A percentile compares a stretch with the other conserved stretches of the same genome.
Conservation (phyloP, 2,113 vertebrate genomes). For the Pachyramphus minor region DNA sequence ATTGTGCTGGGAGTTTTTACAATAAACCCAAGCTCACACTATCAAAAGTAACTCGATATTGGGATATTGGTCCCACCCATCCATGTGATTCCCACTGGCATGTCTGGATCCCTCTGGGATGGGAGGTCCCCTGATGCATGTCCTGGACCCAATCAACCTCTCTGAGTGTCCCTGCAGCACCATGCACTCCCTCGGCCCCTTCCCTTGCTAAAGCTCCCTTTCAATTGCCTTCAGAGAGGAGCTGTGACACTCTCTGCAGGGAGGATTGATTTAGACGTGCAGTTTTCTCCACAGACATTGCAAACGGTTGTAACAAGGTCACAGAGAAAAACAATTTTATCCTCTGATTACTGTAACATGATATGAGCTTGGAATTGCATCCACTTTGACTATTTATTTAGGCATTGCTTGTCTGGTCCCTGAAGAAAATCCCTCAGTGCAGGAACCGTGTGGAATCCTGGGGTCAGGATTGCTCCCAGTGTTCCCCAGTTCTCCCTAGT, state of each 20-base stretch:
- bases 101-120: fast-evolving
- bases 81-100: fast-evolving
- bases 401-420: not conserved
- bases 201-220: not conserved
- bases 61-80: not conserved
- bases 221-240: slow-evolving; percentile 2
- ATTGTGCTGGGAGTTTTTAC: not conserved
- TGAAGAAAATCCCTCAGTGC: not conserved
- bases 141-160: not conserved
- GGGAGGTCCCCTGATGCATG: not conserved
- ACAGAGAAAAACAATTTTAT: slow-evolving; percentile 61
- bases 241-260: not conserved
- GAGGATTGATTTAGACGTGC: slow-evolving; percentile 15
- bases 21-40: not conserved
- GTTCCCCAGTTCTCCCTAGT: not conserved
- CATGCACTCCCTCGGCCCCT: fast-evolving
- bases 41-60: not conserved
- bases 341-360: slow-evolving; percentile 47
- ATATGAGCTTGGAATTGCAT: slow-evolving; percentile 13
- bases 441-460: not conserved
- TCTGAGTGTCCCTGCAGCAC: fast-evolving
- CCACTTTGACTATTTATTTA: slow-evolving; percentile 10
- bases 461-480: not conserved
- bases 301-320: slow-evolving; percentile 58
- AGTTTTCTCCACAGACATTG: slow-evolving; percentile 24